Evolutionary conservation across 2,797 vertebrate species (phyloP).

Genomic region (Enteromius viviparus): DNA sequence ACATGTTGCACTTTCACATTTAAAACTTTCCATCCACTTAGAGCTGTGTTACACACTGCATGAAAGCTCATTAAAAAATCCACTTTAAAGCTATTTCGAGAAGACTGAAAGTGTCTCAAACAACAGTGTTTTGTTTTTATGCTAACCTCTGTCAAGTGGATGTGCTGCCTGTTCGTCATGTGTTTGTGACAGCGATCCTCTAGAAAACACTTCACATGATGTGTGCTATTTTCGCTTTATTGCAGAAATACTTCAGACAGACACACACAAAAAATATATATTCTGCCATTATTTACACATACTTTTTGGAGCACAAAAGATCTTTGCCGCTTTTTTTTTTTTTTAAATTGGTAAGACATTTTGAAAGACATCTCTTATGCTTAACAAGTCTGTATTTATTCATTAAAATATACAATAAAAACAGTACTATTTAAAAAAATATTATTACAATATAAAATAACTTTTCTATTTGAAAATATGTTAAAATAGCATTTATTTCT

Average conservation of each 20-base stretch:
- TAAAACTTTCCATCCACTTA: too few species aligned
- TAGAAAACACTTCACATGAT: slow-evolving; percentile 29
- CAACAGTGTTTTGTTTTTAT: neutral
- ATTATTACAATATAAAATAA: neutral
- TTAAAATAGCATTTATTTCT: neutral
- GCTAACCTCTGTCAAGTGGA: slow-evolving; percentile 7
- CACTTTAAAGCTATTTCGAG: neutral
- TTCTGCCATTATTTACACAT: neutral
- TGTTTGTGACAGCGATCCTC: slow-evolving; percentile 46
- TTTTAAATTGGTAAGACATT: neutral
- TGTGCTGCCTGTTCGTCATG: slow-evolving; percentile 30
- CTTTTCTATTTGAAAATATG: neutral
- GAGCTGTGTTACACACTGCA: too few species aligned
- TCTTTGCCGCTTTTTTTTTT: neutral
- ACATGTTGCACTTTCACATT: too few species aligned
- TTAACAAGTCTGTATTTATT: neutral
- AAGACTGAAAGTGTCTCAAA: neutral
- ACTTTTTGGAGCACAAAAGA: neutral
- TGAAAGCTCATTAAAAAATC: too few species aligned
- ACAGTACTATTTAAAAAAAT: neutral
- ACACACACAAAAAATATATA: neutral
- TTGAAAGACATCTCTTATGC: neutral
- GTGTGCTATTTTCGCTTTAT: neutral
- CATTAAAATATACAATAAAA: neutral
- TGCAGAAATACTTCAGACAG: neutral